Evolutionary conservation across 2,797 vertebrate genomes (phyloP).

Genomic region (Anguilla marmorata): DNA sequence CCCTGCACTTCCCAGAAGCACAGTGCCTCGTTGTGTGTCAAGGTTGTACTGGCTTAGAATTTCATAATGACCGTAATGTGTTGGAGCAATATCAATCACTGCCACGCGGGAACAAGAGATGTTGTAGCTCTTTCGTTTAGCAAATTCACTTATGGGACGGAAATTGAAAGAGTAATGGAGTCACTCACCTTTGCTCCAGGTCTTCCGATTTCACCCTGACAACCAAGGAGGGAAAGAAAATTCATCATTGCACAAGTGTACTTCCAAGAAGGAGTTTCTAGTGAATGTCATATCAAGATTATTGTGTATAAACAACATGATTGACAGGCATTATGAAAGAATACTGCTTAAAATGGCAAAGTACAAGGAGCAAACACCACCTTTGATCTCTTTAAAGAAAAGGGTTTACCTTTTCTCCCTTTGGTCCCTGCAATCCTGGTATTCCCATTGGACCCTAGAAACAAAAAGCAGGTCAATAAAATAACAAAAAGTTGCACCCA

Average conservation of each 20-base stretch:
- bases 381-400: background rate
- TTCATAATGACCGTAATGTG: constrained; percentile 48
- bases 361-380: background rate
- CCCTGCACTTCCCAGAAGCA: constrained; percentile 51
- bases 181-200: constrained; percentile 95
- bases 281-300: constrained; percentile 14
- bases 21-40: constrained; percentile 56
- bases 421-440: constrained; percentile 86
- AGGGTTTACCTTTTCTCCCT: constrained; percentile 90
- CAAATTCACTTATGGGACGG: constrained; percentile 67
- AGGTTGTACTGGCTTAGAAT: constrained; percentile 59
- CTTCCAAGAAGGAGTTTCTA: constrained; percentile 47
- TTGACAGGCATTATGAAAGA: background rate
- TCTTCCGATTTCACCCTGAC: constrained; percentile 95
- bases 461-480: constrained; percentile 31
- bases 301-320: background rate
- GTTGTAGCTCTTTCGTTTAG: constrained; percentile 49
- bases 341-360: background rate
- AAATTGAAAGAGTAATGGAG: constrained; percentile 61
- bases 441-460: constrained; percentile 87
- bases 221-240: constrained; percentile 61
- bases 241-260: constrained; percentile 43
- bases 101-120: constrained; percentile 43
- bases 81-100: constrained; percentile 49
- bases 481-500: background rate